Conservation (phyloP, 2,113 vertebrate species). For the Seriola rivoliana region DNA sequence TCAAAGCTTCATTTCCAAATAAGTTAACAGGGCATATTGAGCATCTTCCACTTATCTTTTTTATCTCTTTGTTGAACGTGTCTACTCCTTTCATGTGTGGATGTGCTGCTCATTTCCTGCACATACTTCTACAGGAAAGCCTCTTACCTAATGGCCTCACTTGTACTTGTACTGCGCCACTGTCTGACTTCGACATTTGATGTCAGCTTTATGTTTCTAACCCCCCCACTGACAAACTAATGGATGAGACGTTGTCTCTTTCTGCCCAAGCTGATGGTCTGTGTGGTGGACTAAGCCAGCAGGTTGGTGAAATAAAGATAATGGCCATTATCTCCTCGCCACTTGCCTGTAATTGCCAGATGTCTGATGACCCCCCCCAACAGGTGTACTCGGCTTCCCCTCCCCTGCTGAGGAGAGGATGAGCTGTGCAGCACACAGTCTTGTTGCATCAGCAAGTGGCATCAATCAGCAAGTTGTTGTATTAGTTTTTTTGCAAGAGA, state of each 20-base stretch:
- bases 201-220: conserved; percentile 47
- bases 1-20: not conserved
- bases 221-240: conserved; percentile 65
- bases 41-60: not conserved
- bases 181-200: conserved; percentile 39
- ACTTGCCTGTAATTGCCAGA: conserved; percentile 63
- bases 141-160: conserved; percentile 19
- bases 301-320: conserved; percentile 71
- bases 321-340: conserved; percentile 69
- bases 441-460: not conserved
- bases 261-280: conserved; percentile 40
- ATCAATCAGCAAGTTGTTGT: conserved; percentile 6
- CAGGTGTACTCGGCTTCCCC: conserved; percentile 41
- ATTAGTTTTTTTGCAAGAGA: conserved; percentile 2
- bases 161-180: conserved; percentile 1
- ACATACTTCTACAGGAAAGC: conserved; percentile 11
- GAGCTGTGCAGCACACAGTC: conserved; percentile 13
- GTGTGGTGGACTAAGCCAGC: conserved; percentile 48
- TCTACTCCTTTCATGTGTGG: not conserved
- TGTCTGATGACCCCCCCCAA: conserved; percentile 40
- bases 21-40: not conserved
- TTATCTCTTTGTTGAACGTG: not conserved
- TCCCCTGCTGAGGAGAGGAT: conserved; percentile 26
- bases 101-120: conserved; percentile 9
- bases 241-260: conserved; percentile 44